Evolutionary conservation across 2,888 invertebrate genomes (phyloP).

Genomic region (Matsumyia berberina): DNA sequence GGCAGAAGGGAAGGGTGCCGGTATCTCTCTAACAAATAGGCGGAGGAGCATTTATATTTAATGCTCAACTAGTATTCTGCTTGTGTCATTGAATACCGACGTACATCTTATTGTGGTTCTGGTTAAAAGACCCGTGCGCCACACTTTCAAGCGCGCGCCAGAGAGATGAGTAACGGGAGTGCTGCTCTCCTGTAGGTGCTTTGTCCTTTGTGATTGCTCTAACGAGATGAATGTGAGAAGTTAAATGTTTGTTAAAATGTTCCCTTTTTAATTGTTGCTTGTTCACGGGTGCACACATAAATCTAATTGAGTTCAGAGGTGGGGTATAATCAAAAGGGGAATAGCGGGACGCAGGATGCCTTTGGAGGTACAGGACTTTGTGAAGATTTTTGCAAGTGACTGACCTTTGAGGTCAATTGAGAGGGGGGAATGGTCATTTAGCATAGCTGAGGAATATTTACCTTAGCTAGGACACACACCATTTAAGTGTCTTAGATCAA

Average conservation of each 20-base stretch:
- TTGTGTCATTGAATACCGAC: slow-evolving; percentile 57
- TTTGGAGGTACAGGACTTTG: no score
- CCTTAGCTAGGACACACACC: no score
- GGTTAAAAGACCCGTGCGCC: slow-evolving; percentile 26
- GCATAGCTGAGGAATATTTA: no score
- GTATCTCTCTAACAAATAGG: slow-evolving; percentile 31
- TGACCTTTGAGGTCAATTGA: no score
- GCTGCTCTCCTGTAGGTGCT: slow-evolving; percentile 31
- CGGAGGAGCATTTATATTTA: slow-evolving; percentile 66
- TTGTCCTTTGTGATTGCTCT: slow-evolving; percentile 53
- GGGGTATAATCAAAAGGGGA: neutral
- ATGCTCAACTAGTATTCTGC: slow-evolving; percentile 72
- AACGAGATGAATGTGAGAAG: slow-evolving; percentile 65
- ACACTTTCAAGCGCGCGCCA: slow-evolving; percentile 6
- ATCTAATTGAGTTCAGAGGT: slow-evolving; percentile 21
- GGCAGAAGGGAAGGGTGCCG: neutral
- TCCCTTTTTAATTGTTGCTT: slow-evolving; percentile 57
- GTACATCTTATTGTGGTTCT: slow-evolving; percentile 58
- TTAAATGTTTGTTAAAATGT: slow-evolving; percentile 73
- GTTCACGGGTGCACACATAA: slow-evolving; percentile 19
- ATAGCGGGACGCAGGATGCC: no score
- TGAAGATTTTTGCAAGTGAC: no score
- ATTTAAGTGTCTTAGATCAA: no score
- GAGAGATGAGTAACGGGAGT: slow-evolving; percentile 22
- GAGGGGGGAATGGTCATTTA: no score